Base-by-base conservation (phyloP, 2,888 invertebrate genomes). In the Caenorhabditis zanzibari region DNA sequence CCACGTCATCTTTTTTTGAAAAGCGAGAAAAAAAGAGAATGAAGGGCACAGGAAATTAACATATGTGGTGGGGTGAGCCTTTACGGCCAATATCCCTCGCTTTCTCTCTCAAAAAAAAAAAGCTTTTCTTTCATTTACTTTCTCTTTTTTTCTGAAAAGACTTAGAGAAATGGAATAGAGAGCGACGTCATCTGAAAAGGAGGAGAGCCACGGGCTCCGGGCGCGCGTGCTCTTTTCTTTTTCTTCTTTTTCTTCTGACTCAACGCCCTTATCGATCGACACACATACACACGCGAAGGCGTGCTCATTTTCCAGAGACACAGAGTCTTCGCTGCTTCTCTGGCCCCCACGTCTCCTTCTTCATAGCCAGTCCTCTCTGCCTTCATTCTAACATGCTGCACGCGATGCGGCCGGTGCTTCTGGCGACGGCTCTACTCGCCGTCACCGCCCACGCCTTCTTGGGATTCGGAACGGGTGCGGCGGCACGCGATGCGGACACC, bases 371-470 rank as follows among this genome's bases (percentile, higher is more conserved):
- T 22, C 24, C 41, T 61, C 16, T 44, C 59, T 14, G 10, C 19
- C 28, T 12, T 71, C 76, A 72, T 76, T 71, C 76, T 76, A 63
- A 72, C 66, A 68, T 76, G 75, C 82, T 76, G 76, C 77, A 61
- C 82, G 71, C 72, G 68, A 61, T 63, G 73, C 73, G 68, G 66
- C 58, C 76, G 61, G 73, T 56, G 59, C 68, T 77, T 73, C 61
- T 79, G 54, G 66, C 59, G 56, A 73, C 71, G 73, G 73, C 69
- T 54, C 59, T 76, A 2, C 26, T 72, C 49, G 74, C 74, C 66
- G 74, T 79, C 64, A 54, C 44, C 63, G 71, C 79, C 81, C 74
- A 79, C 76, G 81, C 81, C 16, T 83, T 83, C 54, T 56, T 77
- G 61, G 81, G 81, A 47, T 84, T 81, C 68, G 82, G 82, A 52